Percentiles rank a stretch among this genome's conserved stretches.
Evolutionary conservation across 2,797 vertebrate species (phyloP).

Genomic region (Phataginus tricuspis): DNA sequence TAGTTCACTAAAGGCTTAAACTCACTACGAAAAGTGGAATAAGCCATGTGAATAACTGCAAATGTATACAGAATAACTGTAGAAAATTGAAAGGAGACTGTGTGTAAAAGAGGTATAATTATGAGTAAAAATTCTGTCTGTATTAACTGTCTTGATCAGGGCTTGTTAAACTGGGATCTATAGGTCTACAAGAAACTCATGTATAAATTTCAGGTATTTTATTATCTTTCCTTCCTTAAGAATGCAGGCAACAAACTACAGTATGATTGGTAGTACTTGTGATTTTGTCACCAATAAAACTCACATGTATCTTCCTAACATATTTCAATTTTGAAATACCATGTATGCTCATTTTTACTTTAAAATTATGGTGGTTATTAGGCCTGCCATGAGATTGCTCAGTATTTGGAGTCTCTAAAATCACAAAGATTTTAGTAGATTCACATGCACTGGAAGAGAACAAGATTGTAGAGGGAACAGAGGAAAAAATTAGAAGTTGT

Average conservation of each 20-base stretch:
- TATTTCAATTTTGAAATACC: slow-evolving; percentile 13
- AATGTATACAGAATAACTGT: not conserved
- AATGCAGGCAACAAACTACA: not conserved
- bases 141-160: not conserved
- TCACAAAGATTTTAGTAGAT: not conserved
- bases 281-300: not conserved
- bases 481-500: not conserved
- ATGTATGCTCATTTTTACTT: not conserved
- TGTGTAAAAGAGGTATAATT: not conserved
- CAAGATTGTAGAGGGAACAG: not conserved
- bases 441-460: not conserved
- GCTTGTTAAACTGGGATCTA: not conserved
- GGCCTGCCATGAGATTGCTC: not conserved
- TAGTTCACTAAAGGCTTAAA: not conserved
- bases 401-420: not conserved
- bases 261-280: not conserved
- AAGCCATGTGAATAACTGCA: not conserved
- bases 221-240: not conserved
- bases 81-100: not conserved
- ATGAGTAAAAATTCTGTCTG: not conserved
- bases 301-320: not conserved
- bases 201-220: not conserved
- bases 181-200: not conserved
- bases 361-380: not conserved
- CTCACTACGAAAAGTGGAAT: not conserved